Evolutionary conservation across 1,140 invertebrate genomes (phyloP).

Genomic region (Drosophila lini): DNA sequence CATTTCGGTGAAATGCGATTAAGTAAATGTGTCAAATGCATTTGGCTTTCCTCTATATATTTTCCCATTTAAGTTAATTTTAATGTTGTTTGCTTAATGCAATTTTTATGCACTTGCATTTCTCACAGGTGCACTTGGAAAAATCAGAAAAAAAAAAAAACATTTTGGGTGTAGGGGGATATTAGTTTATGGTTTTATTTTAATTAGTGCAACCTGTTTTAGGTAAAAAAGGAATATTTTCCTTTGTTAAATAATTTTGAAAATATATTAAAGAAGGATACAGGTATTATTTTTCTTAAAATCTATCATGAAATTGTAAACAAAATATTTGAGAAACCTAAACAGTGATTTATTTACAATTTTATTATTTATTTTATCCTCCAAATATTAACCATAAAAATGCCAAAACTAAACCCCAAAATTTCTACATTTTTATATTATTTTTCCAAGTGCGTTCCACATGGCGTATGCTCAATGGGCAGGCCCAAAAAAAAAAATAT

Average conservation of each 20-base stretch:
- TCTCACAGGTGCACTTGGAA: neutral
- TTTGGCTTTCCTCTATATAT: constrained; percentile 41
- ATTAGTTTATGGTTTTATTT: neutral
- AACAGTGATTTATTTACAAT: neutral
- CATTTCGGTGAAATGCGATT: constrained; percentile 61
- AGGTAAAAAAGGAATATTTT: neutral
- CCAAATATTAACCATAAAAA: no score
- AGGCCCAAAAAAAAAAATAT: neutral
- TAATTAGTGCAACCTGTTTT: neutral
- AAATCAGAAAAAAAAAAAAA: neutral
- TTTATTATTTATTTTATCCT: neutral
- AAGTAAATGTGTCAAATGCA: constrained; percentile 73
- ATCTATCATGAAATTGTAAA: neutral
- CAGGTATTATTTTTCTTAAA: no score
- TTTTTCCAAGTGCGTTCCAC: constrained; percentile 21
- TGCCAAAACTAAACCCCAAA: no score
- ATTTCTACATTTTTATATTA: no score
- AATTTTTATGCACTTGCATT: constrained; percentile 65
- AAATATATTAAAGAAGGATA: neutral
- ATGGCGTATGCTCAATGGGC: constrained; percentile 37
- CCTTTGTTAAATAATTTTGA: neutral
- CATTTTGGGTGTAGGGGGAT: no score
- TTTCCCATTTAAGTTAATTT: constrained; percentile 74
- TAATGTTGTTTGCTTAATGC: constrained; percentile 77
- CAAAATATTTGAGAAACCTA: neutral